A percentile compares a stretch with the other conserved stretches of the same genome.
Conservation (phyloP, 2,888 invertebrate genomes). For the Phyto melanocephala region DNA sequence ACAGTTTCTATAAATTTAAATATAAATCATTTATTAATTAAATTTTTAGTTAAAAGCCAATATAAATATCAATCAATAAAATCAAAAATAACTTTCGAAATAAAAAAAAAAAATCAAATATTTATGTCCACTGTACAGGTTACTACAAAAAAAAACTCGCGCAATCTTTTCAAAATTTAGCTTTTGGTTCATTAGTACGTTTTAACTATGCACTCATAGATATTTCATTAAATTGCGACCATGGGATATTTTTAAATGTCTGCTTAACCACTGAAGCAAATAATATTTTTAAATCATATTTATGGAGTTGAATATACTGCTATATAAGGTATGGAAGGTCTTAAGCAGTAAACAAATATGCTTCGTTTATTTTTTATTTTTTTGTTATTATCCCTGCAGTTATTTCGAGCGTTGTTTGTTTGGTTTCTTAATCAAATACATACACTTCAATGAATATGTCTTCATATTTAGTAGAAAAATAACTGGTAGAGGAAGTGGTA, state of each 20-base stretch:
- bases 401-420: constrained; percentile 35
- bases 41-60: too few species aligned
- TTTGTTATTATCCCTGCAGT: constrained; percentile 36
- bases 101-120: too few species aligned
- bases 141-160: too few species aligned
- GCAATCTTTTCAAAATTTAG: too few species aligned
- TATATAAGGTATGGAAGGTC: constrained; percentile 18
- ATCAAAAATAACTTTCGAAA: too few species aligned
- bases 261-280: constrained; percentile 48
- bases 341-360: constrained; percentile 34
- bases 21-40: too few species aligned
- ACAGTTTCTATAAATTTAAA: too few species aligned
- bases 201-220: constrained; percentile 49
- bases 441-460: constrained; percentile 61
- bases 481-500: constrained; percentile 11
- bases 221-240: constrained; percentile 46
- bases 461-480: constrained; percentile 38
- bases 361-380: not conserved
- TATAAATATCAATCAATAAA: too few species aligned
- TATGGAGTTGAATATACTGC: not conserved
- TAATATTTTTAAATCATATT: constrained; percentile 23
- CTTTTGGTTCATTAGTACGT: constrained; percentile 53
- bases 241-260: constrained; percentile 43
- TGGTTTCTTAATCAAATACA: constrained; percentile 57
- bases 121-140: too few species aligned